Evolutionary conservation across 1,140 invertebrate species (phyloP).

Genomic region (Sarcophaga bullata): DNA sequence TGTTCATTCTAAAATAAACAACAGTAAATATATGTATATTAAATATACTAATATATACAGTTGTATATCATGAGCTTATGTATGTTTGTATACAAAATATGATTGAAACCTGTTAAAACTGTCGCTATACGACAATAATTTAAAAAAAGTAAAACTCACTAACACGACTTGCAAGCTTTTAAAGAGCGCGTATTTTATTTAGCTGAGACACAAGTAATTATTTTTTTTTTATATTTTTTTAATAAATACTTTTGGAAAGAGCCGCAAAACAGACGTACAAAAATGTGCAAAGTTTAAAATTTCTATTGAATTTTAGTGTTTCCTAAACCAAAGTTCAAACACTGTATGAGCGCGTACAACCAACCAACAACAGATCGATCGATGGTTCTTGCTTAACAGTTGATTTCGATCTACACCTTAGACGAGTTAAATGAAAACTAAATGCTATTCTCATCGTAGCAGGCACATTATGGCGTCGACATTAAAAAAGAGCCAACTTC

Average conservation of each 20-base stretch:
- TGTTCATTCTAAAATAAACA: neutral
- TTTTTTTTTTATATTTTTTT: neutral
- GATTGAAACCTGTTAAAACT: neutral
- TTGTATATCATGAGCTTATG: too few relatives aligned
- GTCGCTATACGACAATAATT: neutral
- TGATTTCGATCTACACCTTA: conserved; percentile 31
- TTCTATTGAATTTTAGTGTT: neutral
- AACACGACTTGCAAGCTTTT: neutral
- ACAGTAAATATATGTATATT: conserved; percentile 7
- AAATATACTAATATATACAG: neutral
- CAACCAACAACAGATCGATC: neutral
- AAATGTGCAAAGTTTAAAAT: conserved; percentile 37
- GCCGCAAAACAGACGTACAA: neutral
- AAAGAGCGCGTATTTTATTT: neutral
- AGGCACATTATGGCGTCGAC: neutral
- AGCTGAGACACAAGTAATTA: neutral
- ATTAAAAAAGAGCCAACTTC: neutral
- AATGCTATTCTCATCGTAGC: neutral
- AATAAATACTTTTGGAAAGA: neutral
- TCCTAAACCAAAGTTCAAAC: conserved; percentile 32
- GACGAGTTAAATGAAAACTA: conserved; percentile 37
- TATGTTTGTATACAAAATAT: neutral
- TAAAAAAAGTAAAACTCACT: neutral
- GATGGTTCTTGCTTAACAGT: neutral
- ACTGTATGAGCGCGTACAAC: neutral